Evolutionary conservation across 2,113 vertebrate genomes (phyloP), one percentile per base, ranked within the genome.

Genomic region (Lagenorhynchus albirostris): DNA sequence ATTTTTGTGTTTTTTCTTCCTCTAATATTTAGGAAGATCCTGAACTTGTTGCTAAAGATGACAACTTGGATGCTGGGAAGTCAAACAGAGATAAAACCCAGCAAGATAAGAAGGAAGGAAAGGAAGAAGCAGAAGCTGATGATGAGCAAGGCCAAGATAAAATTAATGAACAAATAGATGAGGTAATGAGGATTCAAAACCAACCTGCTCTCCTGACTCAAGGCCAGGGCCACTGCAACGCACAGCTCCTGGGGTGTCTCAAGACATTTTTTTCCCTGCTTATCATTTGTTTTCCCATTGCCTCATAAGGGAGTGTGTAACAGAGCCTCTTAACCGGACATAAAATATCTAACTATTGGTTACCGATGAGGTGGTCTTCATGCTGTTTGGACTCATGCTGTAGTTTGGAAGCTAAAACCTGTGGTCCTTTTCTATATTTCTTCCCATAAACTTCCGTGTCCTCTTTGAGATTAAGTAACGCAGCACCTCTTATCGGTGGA

Each of bases 41-140:
- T 6, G 99, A 99, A 97, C 98, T 99, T 0, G 99, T 99, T 79
- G 99, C 99, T 83, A 99, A 99, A 98, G 99, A 99, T 70, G 99
- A 99, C 97, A 99, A 99, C 96, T 31, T 98, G 70, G 99, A 99
- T 67, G 96, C 98, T 91, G 98, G 98, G 47, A 99, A 99, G 29
- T 96, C 98, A 29, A 99, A 99, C 73, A 99, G 99, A 98, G 98
- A 99, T 90, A 98, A 99, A 98, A 99, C 99, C 25, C 98, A 98
- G 53, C 97, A 98, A 97, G 97, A 99, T 77, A 98, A 99, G 96
- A 98, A 99, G 9, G 98, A 99, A 63, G 94, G 98, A 91, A 17
- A 98, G 25, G 97, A 98, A 62, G 97, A 98, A 38, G 93, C 97
- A 88, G 98, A 98, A 0, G 96, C 98, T 20, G 98, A 98, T 17